Conservation (phyloP, 1,140 invertebrate genomes). For the Euura saliciscinereae region DNA sequence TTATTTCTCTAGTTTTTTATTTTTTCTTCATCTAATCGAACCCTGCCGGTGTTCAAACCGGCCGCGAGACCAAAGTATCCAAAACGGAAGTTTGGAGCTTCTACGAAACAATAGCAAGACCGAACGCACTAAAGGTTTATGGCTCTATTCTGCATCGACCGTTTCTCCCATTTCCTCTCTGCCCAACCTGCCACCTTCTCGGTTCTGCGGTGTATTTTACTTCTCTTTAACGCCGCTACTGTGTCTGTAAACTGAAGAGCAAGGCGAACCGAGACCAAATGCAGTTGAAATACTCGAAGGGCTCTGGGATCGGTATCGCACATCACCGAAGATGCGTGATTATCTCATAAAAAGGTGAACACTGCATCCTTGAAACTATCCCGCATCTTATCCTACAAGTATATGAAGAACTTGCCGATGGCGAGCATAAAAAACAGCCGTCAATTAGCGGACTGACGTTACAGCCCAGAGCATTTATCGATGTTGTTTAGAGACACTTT, state of each 20-base stretch:
- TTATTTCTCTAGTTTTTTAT: not conserved
- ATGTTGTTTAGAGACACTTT: no score
- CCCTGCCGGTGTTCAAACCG: not conserved
- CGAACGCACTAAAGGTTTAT: slow-evolving; percentile 1
- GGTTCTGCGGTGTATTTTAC: no score
- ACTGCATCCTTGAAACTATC: no score
- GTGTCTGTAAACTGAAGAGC: not conserved
- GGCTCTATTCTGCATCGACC: not conserved
- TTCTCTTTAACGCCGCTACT: not conserved
- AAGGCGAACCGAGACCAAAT: not conserved
- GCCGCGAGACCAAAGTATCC: not conserved
- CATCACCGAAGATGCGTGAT: no score
- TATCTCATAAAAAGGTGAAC: no score
- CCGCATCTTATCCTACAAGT: no score
- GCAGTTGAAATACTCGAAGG: no score
- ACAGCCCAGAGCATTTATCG: no score
- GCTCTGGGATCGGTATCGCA: not conserved
- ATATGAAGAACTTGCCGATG: no score
- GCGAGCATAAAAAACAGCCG: no score
- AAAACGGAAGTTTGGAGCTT: not conserved
- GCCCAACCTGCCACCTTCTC: no score
- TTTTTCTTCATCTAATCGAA: not conserved
- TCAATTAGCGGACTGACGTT: no score
- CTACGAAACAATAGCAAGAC: not conserved
- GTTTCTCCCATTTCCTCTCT: not conserved